A percentile compares a stretch with the other conserved stretches of the same genome.
phyloP scores from a whole-genome alignment of 2,113 vertebrate genomes.

The Ginglymostoma cirratum region DNA sequence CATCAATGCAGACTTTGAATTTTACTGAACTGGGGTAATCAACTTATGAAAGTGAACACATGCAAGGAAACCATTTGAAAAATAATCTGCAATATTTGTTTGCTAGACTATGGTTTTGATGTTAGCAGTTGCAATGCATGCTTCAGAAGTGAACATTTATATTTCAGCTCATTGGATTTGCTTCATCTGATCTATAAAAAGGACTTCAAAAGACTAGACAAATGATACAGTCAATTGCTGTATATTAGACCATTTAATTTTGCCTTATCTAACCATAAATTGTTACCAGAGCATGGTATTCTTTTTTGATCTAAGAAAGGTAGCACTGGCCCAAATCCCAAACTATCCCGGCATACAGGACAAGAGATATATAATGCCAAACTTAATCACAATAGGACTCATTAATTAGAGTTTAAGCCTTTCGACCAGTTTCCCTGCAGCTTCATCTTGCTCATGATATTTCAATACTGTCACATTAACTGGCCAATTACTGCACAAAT shows the following conservation, averaged over 20 bases:
- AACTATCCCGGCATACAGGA: neutral
- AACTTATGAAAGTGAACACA: neutral
- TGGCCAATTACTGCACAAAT: slow-evolving; percentile 29
- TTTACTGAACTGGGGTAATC: neutral
- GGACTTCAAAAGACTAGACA: neutral
- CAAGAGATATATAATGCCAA: neutral
- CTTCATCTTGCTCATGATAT: slow-evolving; percentile 20
- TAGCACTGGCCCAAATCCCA: neutral
- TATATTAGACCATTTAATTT: neutral
- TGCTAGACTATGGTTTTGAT: neutral
- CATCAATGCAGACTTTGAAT: neutral
- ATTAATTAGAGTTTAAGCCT: slow-evolving; percentile 10
- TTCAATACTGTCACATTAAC: slow-evolving; percentile 26
- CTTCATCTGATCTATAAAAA: neutral
- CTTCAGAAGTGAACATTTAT: neutral
- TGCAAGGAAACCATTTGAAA: slow-evolving; percentile 4
- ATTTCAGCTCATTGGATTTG: neutral
- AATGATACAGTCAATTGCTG: neutral
- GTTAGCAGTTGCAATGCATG: neutral
- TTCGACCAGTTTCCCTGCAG: slow-evolving; percentile 15
- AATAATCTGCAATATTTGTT: slow-evolving; percentile 15
- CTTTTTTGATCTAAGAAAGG: neutral
- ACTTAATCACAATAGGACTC: neutral
- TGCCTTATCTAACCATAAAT: neutral
- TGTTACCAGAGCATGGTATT: neutral